phyloP scores from a whole-genome alignment of 2,797 vertebrate genomes.

The Petrocephalus sullivani region DNA sequence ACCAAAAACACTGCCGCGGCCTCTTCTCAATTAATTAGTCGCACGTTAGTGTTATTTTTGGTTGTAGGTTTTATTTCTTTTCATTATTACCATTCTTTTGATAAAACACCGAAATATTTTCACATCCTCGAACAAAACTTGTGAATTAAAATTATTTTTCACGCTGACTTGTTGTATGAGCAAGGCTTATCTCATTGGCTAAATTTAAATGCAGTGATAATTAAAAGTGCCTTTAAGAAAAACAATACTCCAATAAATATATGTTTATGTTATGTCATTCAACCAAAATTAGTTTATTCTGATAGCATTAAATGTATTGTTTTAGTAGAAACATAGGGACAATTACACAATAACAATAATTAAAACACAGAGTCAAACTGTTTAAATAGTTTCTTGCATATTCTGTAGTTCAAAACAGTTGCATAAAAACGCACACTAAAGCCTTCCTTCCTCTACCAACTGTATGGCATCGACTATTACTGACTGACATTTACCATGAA shows the following conservation, averaged over 20 bases:
- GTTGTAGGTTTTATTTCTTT: background rate
- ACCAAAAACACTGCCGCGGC: conserved; percentile 33
- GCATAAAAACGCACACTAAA: background rate
- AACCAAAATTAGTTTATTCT: background rate
- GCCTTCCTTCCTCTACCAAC: background rate
- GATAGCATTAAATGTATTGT: background rate
- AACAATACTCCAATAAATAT: background rate
- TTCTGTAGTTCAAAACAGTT: background rate
- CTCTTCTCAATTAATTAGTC: conserved; percentile 14
- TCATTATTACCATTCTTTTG: background rate
- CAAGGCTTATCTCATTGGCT: background rate
- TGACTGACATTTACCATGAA: conserved; percentile 11
- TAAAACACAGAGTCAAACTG: background rate
- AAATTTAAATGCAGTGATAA: background rate
- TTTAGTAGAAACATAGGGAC: background rate
- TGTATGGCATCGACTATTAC: background rate
- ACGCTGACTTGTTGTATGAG: background rate
- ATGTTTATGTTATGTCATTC: background rate
- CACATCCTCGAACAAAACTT: background rate
- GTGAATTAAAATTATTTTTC: background rate
- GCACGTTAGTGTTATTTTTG: conserved; percentile 23
- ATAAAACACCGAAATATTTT: background rate
- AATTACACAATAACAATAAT: background rate
- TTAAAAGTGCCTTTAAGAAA: background rate
- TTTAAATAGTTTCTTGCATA: background rate